A percentile compares a stretch with the other conserved stretches of the same genome.
Evolutionary conservation across 2,797 vertebrate genomes (phyloP).

Genomic region (Artibeus lituratus): DNA sequence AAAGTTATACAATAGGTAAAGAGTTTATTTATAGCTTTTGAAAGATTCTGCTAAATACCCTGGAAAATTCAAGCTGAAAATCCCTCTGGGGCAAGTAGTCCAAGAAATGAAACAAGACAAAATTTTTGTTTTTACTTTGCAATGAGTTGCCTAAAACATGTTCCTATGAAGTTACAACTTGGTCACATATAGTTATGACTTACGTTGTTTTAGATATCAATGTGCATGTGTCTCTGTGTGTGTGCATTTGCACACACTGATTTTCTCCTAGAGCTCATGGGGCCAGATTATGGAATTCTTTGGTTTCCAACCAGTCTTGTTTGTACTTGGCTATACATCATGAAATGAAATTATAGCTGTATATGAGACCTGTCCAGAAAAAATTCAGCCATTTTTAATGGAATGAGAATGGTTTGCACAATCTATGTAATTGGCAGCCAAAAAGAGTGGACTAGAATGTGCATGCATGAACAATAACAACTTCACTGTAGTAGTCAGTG

Average conservation of each 20-base stretch:
- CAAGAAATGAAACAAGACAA: conserved; percentile 50
- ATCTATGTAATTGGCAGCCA: not conserved
- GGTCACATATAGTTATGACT: not conserved
- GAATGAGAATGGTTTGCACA: not conserved
- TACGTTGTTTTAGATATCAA: not conserved
- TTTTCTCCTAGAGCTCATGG: conserved; percentile 12
- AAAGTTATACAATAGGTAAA: conserved; percentile 38
- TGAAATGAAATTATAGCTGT: not conserved
- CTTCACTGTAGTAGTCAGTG: not conserved
- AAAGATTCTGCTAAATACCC: conserved; percentile 68
- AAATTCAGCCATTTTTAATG: not conserved
- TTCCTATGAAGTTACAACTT: not conserved
- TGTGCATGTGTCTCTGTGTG: not conserved
- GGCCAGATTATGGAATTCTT: not conserved
- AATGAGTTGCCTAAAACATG: not conserved
- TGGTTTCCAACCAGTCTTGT: not conserved
- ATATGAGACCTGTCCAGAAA: not conserved
- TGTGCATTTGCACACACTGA: not conserved
- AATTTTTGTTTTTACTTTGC: conserved; percentile 47
- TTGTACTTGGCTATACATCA: not conserved
- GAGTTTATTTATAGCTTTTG: conserved; percentile 48
- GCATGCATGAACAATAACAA: not conserved
- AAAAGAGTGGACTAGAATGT: not conserved
- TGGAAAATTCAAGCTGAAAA: conserved; percentile 74
- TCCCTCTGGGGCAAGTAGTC: conserved; percentile 63